Evolutionary conservation across 2,113 vertebrate species (phyloP), one percentile per base, ranked within the genome.

Genomic region (Cisticola juncidis): DNA sequence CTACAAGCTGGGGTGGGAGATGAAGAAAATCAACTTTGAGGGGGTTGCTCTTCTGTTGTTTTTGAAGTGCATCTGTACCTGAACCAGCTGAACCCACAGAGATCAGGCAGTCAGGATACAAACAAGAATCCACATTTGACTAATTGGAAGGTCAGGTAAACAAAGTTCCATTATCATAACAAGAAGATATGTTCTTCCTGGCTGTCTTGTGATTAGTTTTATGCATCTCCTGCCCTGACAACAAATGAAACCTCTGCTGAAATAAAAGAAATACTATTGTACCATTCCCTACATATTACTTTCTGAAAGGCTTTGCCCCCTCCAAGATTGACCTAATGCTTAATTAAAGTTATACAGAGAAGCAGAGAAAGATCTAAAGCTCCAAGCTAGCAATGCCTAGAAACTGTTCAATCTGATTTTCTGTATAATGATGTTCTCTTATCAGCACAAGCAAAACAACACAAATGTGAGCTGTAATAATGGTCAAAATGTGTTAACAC

Each of bases 341-440:
- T 96, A 97, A 97, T 97, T 97, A 95, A 97, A 96, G 88, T 86
- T 93, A 90, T 66, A 79, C 79, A 94, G 73, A 86, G 68, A 85
- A 95, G 87, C 56, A 88, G 85, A 96, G 81, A 96, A 93, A 84
- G 60, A 95, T 64, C 71, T 83, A 95, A 94, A 92, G 86, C 44
- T 14, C 82, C 53, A 73, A 81, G 92, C 80, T 91, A 91, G 76
- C 26, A 66, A 93, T n/a, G 86, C 95, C 90, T 91, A 85, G 83
- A 91, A 97, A 95, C 42, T 33, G 25, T 79, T 93, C 89, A 33
- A 96, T 89, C 85, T 95, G 93, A 95, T 96, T 94, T 97, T 80
- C 88, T 84, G 76, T 81, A 88, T 90, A 94, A 97, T 70, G 69
- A 91, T 94, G 91, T 65, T 81, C 87, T 76, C 60, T 84, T 66